Conservation (phyloP, 2,888 invertebrate genomes). For the Scotopteryx bipunctaria region DNA sequence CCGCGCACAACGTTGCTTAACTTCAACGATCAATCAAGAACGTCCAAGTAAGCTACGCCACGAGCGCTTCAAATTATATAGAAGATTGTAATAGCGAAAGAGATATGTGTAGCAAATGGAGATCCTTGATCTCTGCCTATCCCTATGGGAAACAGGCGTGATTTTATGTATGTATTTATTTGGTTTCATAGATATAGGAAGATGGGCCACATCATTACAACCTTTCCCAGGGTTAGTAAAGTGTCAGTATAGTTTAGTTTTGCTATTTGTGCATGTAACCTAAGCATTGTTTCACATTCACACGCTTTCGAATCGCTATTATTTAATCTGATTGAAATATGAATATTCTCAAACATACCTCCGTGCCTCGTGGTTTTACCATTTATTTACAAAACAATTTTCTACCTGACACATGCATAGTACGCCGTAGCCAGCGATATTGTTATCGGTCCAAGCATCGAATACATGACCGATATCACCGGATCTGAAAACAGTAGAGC, state of each 20-base stretch:
- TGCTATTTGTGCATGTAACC: conserved; percentile 1
- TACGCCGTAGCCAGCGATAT: conserved; percentile 36
- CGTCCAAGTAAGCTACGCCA: no score
- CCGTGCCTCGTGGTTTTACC: conserved; percentile 9
- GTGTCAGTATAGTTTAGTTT: not conserved
- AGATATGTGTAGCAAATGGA: no score
- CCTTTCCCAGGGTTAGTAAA: not conserved
- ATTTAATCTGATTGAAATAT: conserved; percentile 9
- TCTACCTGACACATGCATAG: conserved; percentile 36
- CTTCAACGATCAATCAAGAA: no score
- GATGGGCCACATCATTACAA: not conserved
- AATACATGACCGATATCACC: conserved; percentile 48
- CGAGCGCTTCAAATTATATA: no score
- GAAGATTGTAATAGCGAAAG: no score
- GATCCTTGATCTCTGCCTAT: no score
- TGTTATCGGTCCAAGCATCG: conserved; percentile 42
- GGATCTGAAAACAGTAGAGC: conserved; percentile 32
- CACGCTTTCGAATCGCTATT: conserved; percentile 9
- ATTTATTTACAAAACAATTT: conserved; percentile 46
- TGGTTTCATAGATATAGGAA: no score
- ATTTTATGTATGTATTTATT: no score
- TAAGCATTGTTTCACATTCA: conserved; percentile 9
- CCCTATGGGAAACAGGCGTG: no score
- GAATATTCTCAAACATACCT: conserved; percentile 8
- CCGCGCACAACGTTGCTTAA: no score